phyloP scores from a whole-genome alignment of 2,113 vertebrate genomes.

The Aegithalos caudatus region DNA sequence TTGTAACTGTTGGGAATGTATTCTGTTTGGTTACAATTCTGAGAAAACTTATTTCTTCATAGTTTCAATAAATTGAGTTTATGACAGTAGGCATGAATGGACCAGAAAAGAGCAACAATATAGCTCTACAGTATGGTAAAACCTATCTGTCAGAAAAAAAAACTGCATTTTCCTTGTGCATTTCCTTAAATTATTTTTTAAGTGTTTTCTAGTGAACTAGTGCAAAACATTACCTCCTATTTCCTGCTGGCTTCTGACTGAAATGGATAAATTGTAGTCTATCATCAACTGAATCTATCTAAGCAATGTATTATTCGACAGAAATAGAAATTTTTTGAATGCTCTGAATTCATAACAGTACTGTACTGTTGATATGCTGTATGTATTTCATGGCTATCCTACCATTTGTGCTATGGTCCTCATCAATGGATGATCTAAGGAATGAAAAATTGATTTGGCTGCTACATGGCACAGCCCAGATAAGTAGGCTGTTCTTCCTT shows the following conservation, averaged over 20 bases:
- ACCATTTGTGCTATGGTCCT: background rate
- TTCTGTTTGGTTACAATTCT: background rate
- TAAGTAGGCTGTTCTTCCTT: background rate
- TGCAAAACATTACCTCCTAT: background rate
- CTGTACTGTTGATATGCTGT: background rate
- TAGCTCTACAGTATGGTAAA: background rate
- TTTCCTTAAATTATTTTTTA: background rate
- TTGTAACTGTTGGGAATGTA: background rate
- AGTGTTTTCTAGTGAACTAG: background rate
- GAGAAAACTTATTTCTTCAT: background rate
- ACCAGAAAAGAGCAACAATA: background rate
- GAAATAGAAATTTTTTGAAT: background rate
- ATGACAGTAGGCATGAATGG: background rate
- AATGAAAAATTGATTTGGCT: background rate
- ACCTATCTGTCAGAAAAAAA: background rate
- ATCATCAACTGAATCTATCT: background rate
- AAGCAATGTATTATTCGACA: background rate
- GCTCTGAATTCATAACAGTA: background rate
- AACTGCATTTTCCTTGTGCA: background rate
- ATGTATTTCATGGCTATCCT: background rate
- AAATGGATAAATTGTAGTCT: background rate
- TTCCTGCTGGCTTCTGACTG: background rate
- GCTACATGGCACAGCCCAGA: background rate
- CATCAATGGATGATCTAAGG: background rate
- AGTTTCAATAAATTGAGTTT: background rate